phyloP scores from a whole-genome alignment of 2,888 invertebrate genomes.

The Orgyia antiqua region DNA sequence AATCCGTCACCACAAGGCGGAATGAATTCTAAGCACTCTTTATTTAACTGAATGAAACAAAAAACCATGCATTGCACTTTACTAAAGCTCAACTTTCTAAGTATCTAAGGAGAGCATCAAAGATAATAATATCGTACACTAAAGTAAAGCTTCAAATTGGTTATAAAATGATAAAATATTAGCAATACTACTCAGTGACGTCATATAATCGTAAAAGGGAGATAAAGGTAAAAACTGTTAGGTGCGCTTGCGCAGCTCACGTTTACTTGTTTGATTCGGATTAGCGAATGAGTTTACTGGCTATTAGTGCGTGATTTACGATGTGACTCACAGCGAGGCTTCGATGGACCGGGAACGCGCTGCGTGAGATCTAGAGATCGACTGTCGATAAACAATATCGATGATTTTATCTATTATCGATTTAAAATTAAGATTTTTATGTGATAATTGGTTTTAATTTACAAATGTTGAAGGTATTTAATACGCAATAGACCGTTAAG shows the following conservation, averaged over 20 bases:
- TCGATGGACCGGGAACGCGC: slow-evolving; percentile 55
- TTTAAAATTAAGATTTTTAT: not conserved
- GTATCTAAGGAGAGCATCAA: too few relatives aligned
- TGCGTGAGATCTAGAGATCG: slow-evolving; percentile 56
- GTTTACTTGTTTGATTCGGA: slow-evolving; percentile 56
- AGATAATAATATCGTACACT: too few relatives aligned
- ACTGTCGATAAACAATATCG: slow-evolving; percentile 23
- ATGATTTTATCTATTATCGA: slow-evolving; percentile 14
- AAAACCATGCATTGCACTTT: too few relatives aligned
- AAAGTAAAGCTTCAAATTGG: too few relatives aligned
- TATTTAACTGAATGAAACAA: too few relatives aligned
- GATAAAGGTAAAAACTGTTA: slow-evolving; percentile 16
- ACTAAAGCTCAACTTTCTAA: too few relatives aligned
- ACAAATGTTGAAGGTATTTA: too few relatives aligned
- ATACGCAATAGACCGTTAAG: too few relatives aligned
- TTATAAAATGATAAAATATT: too few relatives aligned
- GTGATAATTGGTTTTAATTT: too few relatives aligned
- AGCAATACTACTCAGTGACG: slow-evolving; percentile 1
- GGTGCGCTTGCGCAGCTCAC: slow-evolving; percentile 28
- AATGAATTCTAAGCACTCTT: too few relatives aligned
- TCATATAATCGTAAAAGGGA: not conserved
- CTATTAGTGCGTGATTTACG: slow-evolving; percentile 74
- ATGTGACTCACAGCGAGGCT: slow-evolving; percentile 56
- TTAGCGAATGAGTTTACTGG: slow-evolving; percentile 73
- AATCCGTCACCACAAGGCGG: too few relatives aligned